These are phyloP conservation scores for Alectura lathami DNA, from an alignment of 2,113 vertebrate species.

Conservation along the genomic window DNA sequence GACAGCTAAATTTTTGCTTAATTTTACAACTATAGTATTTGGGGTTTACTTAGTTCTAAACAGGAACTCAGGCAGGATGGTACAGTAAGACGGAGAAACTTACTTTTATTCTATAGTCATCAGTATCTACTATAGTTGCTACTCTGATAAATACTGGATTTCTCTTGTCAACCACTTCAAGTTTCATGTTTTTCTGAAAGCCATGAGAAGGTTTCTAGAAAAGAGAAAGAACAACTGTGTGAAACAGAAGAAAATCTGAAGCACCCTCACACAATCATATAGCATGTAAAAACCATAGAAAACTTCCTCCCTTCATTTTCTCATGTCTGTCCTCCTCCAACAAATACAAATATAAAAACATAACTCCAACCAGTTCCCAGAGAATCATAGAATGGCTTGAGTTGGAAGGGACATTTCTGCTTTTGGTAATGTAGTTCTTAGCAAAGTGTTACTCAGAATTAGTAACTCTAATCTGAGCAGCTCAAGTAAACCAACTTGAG, in stretches of 20 bases:
- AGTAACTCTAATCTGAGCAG: background rate
- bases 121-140: conserved; percentile 81
- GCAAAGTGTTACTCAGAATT: background rate
- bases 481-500: background rate
- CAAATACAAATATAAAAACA: background rate
- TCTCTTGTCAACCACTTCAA: conserved; percentile 86
- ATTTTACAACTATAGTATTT: background rate
- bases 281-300: background rate
- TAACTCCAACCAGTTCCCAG: background rate
- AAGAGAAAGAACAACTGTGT: background rate
- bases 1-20: background rate
- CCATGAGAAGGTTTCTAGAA: conserved; percentile 84
- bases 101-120: conserved; percentile 86
- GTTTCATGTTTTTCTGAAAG: conserved; percentile 86
- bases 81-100: conserved; percentile 9
- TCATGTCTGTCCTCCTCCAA: background rate
- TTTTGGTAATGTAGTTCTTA: background rate
- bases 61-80: background rate
- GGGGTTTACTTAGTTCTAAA: background rate
- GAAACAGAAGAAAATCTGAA: background rate
- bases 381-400: background rate
- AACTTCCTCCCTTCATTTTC: background rate
- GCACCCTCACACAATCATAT: background rate
- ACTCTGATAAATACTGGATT: conserved; percentile 86
- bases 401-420: background rate